Percentiles rank a stretch among this genome's conserved stretches.
These are phyloP conservation scores for Notarius lentiginosus DNA, from an alignment of 2,113 vertebrate species.

Conservation along the genomic window DNA sequence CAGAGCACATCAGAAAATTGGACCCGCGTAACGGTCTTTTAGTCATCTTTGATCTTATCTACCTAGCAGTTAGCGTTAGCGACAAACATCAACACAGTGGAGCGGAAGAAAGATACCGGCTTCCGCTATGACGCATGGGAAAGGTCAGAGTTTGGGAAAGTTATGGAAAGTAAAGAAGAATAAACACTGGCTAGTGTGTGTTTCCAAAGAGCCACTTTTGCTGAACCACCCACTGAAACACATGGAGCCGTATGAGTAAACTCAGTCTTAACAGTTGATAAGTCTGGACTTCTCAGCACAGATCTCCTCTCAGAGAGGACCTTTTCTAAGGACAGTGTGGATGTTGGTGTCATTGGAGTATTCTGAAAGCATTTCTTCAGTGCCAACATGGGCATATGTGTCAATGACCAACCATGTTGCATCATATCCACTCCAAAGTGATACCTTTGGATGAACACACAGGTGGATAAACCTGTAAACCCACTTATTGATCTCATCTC, in stretches of 20 bases:
- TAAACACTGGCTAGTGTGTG: neutral
- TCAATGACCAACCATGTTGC: conserved; percentile 2
- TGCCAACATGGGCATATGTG: neutral
- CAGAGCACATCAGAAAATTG: no score
- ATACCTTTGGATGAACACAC: neutral
- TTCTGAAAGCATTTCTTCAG: neutral
- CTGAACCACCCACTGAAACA: neutral
- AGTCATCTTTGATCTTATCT: no score
- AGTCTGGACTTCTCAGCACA: neutral
- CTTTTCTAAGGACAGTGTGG: neutral
- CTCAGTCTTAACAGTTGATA: neutral
- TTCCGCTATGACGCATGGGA: no score
- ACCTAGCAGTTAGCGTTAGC: no score
- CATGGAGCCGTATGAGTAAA: neutral
- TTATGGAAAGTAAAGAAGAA: no score
- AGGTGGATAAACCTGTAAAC: neutral
- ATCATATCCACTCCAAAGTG: conserved; percentile 4
- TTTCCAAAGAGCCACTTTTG: neutral
- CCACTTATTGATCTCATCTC: neutral
- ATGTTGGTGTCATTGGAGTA: neutral
- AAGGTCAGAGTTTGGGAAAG: no score
- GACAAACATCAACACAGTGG: no score
- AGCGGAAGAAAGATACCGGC: no score
- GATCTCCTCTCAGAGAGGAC: neutral
- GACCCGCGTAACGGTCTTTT: no score